Conservation (phyloP, 2,797 vertebrate genomes). For the Chiloscyllium punctatum region DNA sequence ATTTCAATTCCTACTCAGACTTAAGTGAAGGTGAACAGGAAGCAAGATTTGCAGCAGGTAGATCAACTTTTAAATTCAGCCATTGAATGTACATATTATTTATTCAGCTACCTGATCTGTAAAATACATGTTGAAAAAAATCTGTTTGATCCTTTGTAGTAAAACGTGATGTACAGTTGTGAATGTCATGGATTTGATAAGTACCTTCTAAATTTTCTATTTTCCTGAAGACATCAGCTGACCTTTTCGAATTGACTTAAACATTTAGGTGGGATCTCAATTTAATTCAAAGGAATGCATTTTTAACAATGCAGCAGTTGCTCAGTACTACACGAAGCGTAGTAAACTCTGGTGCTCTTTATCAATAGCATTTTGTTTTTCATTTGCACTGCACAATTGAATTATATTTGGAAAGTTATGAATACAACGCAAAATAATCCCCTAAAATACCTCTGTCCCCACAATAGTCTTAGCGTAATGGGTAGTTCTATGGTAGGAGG, state of each 20-base stretch:
- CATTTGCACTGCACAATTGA: background rate
- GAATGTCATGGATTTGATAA: background rate
- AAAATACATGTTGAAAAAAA: background rate
- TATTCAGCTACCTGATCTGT: background rate
- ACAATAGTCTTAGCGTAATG: no score
- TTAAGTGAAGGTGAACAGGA: constrained; percentile 93
- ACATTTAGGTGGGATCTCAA: background rate
- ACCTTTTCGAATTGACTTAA: background rate
- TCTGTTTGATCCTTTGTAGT: background rate
- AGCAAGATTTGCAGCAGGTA: constrained; percentile 89
- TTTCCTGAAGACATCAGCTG: background rate
- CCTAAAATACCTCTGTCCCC: background rate
- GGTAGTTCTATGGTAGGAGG: no score
- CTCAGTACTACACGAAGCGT: background rate
- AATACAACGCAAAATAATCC: background rate
- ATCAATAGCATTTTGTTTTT: background rate
- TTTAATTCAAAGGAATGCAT: background rate
- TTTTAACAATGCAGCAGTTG: background rate
- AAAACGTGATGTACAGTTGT: background rate
- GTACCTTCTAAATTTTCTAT: background rate
- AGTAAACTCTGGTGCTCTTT: background rate
- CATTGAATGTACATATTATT: background rate
- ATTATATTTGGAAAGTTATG: background rate
- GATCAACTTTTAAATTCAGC: rapidly evolving
- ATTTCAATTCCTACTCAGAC: constrained; percentile 92